phyloP scores from a whole-genome alignment of 2,797 vertebrate genomes.

The Mus caroli region DNA sequence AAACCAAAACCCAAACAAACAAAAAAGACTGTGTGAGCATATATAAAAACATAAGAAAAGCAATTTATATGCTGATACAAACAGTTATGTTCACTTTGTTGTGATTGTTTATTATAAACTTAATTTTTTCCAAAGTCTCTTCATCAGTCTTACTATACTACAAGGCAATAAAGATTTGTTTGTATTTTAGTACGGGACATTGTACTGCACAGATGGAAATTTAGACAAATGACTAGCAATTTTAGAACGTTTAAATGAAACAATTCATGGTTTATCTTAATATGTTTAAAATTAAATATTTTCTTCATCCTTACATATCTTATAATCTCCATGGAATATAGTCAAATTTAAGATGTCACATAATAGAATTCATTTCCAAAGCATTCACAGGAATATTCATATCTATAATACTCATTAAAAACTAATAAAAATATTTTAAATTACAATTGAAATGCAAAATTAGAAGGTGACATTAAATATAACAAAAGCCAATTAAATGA shows the following conservation, averaged over 20 bases:
- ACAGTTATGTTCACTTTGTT: neutral
- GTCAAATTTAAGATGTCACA: neutral
- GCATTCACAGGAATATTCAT: neutral
- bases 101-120: neutral
- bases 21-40: too few species aligned
- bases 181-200: neutral
- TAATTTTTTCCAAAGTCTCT: neutral
- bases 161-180: neutral
- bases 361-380: neutral
- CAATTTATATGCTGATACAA: neutral
- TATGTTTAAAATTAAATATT: neutral
- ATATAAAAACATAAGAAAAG: neutral
- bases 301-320: neutral
- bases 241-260: slow-evolving; percentile 52
- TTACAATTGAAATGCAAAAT: neutral
- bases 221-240: neutral
- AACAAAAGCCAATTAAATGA: neutral
- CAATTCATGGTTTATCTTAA: slow-evolving; percentile 44
- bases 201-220: neutral
- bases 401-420: neutral
- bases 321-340: neutral
- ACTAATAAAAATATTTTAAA: neutral
- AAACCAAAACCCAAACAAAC: too few species aligned
- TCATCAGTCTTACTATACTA: slow-evolving; percentile 18
- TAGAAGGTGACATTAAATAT: neutral